Evolutionary conservation across 2,888 invertebrate genomes (phyloP), one percentile per base, ranked within the genome.

Genomic region (Trissolcus japonicus): DNA sequence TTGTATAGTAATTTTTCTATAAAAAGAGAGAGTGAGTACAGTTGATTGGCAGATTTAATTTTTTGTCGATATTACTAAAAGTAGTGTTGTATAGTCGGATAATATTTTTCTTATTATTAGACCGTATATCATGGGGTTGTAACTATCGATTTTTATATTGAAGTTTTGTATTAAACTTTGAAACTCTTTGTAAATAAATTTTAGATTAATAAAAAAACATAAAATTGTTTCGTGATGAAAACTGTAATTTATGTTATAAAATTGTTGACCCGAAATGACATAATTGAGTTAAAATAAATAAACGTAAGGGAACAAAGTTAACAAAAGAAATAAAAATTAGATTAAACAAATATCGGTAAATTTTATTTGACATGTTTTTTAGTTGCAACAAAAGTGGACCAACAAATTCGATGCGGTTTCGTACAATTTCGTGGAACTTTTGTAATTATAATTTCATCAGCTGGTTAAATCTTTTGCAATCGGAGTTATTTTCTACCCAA

Each of bases 31-130:
- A 51, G 40, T 55, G 35, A 35, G 35, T 9, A 51, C 74, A 67
- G 56, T 67, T 57, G 74, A 74, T 55, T 67, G 74, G 35, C 57
- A 17, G 67, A 53, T 74, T 74, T 62, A 61, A 74, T 67, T 74
- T 73, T 74, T 74, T 74, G 66, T 46, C 67, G 74, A 74, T 74
- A 74, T 67, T 62, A 67, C 62, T 74, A 67, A 67, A 67, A 74
- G 66, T 65, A 67, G 74, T 56, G 46, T 53, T 53, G 40, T 62
- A 57, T 7, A 56, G 65, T 55, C 67, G 61, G 55, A 67, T 74
- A 74, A 67, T 61, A 74, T 53, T 67, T 9, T 48, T 59, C 48
- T 74, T 74, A 74, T 67, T 74, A 68, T 74, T 74, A 68, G 74
- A 57, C 29, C 67, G 62, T 57, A 57, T 68, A 62, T 62, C 62